Conservation (phyloP, 2,113 vertebrate genomes). For the Gnathonemus longibarbis region DNA sequence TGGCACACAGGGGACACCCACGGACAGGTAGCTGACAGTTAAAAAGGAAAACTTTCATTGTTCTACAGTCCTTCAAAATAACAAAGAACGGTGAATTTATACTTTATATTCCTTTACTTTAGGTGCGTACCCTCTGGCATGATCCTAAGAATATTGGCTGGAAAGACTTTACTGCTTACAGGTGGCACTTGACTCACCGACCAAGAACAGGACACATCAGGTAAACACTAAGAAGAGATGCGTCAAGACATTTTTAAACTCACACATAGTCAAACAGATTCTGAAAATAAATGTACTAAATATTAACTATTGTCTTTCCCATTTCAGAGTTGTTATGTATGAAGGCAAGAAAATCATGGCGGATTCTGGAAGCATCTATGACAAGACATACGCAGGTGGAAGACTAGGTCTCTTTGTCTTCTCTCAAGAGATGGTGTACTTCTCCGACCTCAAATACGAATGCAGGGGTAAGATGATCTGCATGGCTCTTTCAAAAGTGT, state of each 20-base stretch:
- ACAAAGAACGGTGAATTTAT: not conserved
- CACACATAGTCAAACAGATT: not conserved
- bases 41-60: not conserved
- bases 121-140: constrained; percentile 97
- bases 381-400: constrained; percentile 93
- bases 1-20: constrained; percentile 97
- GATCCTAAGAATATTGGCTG: constrained; percentile 94
- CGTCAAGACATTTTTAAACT: not conserved
- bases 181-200: constrained; percentile 92
- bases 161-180: constrained; percentile 98
- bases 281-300: not conserved
- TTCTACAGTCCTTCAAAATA: not conserved
- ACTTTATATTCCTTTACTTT: constrained; percentile 5
- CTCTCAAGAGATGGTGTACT: constrained; percentile 99
- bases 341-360: constrained; percentile 99
- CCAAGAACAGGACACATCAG: constrained; percentile 94
- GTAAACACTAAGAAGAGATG: constrained; percentile 48
- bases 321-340: constrained; percentile 87
- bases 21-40: constrained; percentile 71
- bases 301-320: not conserved
- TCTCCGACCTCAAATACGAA: constrained; percentile 98
- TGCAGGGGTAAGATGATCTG: constrained; percentile 79
- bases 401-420: constrained; percentile 93
- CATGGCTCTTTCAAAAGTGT: not conserved
- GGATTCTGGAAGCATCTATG: constrained; percentile 89